phyloP scores from a whole-genome alignment of 1,140 invertebrate genomes.

The Sycophaga agraensis region DNA sequence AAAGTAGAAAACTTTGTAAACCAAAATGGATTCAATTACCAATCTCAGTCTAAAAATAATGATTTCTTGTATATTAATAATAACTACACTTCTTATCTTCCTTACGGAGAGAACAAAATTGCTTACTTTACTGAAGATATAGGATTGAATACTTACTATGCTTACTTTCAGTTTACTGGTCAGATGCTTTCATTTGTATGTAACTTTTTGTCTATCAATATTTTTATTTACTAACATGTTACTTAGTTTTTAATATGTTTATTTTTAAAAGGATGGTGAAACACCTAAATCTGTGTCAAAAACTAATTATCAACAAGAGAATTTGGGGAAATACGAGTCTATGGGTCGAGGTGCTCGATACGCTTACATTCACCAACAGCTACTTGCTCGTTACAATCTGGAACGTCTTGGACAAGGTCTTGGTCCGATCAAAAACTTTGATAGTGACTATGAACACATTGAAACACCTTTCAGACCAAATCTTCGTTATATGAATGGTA shows the following conservation, averaged over 20 bases:
- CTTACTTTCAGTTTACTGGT: slow-evolving; percentile 63
- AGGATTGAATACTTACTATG: slow-evolving; percentile 69
- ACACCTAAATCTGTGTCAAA: no score
- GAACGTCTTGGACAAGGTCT: slow-evolving; percentile 57
- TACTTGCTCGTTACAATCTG: slow-evolving; percentile 57
- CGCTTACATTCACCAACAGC: slow-evolving; percentile 59
- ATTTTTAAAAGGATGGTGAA: no score
- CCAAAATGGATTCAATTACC: slow-evolving; percentile 31
- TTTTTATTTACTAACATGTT: no score
- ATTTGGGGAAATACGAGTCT: no score
- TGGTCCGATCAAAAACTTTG: slow-evolving; percentile 37
- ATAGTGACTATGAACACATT: slow-evolving; percentile 56
- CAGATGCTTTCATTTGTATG: slow-evolving; percentile 56
- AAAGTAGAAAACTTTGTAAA: slow-evolving; percentile 51
- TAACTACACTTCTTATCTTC: slow-evolving; percentile 61
- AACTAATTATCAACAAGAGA: no score
- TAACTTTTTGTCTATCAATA: no score
- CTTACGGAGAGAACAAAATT: slow-evolving; percentile 63
- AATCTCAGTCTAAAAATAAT: slow-evolving; percentile 12
- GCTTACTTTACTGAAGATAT: slow-evolving; percentile 76
- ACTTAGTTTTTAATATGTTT: no score
- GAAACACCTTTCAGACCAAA: slow-evolving; percentile 65
- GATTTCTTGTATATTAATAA: slow-evolving; percentile 46
- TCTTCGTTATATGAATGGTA: slow-evolving; percentile 64
- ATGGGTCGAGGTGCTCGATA: slow-evolving; percentile 51